Percentiles rank a stretch among this genome's conserved stretches.
phyloP scores from a whole-genome alignment of 2,888 invertebrate genomes.

The Alitta virens region DNA sequence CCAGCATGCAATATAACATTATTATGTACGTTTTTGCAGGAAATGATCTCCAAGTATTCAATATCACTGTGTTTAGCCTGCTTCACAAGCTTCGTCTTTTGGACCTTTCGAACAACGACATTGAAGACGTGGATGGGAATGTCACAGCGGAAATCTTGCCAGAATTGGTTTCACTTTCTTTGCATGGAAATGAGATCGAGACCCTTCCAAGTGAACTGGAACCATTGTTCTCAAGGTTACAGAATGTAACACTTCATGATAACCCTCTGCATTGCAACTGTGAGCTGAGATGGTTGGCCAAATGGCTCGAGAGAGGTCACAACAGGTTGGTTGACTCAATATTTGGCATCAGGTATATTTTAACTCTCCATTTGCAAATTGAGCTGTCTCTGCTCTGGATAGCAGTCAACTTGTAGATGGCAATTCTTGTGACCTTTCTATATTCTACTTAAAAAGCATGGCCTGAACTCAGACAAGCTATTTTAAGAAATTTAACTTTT shows the following conservation, averaged over 20 bases:
- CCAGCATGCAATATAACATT: too few relatives aligned
- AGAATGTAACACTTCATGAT: conserved; percentile 20
- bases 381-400: too few relatives aligned
- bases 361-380: too few relatives aligned
- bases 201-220: conserved; percentile 22
- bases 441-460: too few relatives aligned
- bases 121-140: conserved; percentile 20
- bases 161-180: conserved; percentile 13
- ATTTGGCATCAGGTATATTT: too few relatives aligned
- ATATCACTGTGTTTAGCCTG: conserved; percentile 17
- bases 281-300: conserved; percentile 28
- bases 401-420: too few relatives aligned
- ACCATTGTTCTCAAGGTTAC: conserved; percentile 21
- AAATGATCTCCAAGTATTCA: conserved; percentile 23
- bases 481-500: too few relatives aligned
- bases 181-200: conserved; percentile 27
- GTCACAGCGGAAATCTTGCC: conserved; percentile 14
- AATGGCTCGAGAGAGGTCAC: conserved; percentile 23
- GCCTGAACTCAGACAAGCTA: too few relatives aligned
- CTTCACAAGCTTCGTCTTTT: conserved; percentile 13
- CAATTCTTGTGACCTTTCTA: too few relatives aligned
- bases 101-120: conserved; percentile 25
- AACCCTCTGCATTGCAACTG: conserved; percentile 34
- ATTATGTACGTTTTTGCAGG: background rate
- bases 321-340: background rate